Percentiles rank a stretch among this genome's conserved stretches.
Evolutionary conservation across 2,797 vertebrate species (phyloP).

Genomic region (Phrynocephalus forsythii): DNA sequence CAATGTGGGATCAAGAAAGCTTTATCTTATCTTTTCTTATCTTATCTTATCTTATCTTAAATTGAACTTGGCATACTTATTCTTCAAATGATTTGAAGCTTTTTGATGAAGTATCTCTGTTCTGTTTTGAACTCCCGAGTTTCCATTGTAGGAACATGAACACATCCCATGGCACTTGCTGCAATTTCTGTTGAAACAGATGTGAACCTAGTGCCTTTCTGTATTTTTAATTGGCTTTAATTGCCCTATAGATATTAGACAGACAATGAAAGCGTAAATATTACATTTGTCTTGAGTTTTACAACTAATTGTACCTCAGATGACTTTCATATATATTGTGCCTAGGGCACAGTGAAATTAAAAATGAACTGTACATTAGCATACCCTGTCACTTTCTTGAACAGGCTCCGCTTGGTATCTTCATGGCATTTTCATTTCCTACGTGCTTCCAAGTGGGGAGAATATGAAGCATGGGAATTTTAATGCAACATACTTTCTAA

Average conservation of each 20-base stretch:
- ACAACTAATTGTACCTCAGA: slow-evolving; percentile 38
- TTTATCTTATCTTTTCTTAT: too few species aligned
- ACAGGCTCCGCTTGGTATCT: not conserved
- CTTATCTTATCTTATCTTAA: too few species aligned
- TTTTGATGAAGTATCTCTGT: not conserved
- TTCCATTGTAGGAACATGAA: slow-evolving; percentile 30
- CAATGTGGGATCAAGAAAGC: too few species aligned
- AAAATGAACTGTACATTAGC: slow-evolving; percentile 27
- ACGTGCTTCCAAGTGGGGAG: not conserved
- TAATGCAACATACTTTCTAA: slow-evolving; percentile 15
- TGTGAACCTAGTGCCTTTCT: slow-evolving; percentile 32
- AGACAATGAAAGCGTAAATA: slow-evolving; percentile 39
- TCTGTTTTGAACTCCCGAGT: slow-evolving; percentile 26
- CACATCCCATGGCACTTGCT: slow-evolving; percentile 30
- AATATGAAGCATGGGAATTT: not conserved
- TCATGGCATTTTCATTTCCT: not conserved
- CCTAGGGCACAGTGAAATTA: slow-evolving; percentile 26
- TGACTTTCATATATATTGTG: slow-evolving; percentile 40
- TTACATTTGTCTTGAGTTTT: slow-evolving; percentile 35
- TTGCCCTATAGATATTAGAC: slow-evolving; percentile 41
- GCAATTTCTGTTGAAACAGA: slow-evolving; percentile 30
- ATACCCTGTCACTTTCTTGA: slow-evolving; percentile 24
- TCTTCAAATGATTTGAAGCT: not conserved
- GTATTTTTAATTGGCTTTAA: slow-evolving; percentile 46
- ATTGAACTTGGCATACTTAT: not conserved